These are phyloP conservation scores for Chrysochloris asiatica DNA, from an alignment of 2,113 vertebrate genomes.

Conservation along the genomic window DNA sequence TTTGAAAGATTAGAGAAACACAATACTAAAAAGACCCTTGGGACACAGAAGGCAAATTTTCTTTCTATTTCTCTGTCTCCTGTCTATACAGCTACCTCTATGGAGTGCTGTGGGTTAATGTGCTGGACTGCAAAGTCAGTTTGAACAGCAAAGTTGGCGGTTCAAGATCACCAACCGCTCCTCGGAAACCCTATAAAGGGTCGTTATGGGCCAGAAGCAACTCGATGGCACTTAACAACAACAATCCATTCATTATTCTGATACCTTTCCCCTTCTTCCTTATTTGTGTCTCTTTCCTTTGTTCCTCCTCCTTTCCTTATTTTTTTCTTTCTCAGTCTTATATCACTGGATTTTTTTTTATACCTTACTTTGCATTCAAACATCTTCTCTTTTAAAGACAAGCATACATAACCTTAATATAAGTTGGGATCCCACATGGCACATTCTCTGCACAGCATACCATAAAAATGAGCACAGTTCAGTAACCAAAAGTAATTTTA, in stretches of 20 bases:
- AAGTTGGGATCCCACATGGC: background rate
- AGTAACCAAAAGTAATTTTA: slow-evolving; percentile 37
- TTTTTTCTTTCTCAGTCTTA: background rate
- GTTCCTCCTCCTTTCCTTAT: background rate
- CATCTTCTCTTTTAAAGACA: slow-evolving; percentile 12
- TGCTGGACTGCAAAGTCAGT: too few relatives aligned
- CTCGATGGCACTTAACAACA: too few relatives aligned
- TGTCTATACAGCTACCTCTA: background rate
- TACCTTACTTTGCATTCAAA: background rate
- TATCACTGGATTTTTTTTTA: slow-evolving; percentile 4
- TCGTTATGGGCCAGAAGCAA: too few relatives aligned
- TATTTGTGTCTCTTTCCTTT: background rate
- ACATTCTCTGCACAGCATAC: background rate
- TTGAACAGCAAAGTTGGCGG: too few relatives aligned
- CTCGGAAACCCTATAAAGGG: too few relatives aligned
- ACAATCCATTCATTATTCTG: background rate
- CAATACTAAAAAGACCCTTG: background rate
- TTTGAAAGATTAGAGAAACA: background rate
- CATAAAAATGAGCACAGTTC: background rate
- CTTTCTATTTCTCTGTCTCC: background rate
- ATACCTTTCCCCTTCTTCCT: background rate
- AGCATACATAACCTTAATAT: background rate
- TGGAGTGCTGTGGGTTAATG: too few relatives aligned
- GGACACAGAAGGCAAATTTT: background rate
- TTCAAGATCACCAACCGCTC: too few relatives aligned